Percentiles rank a stretch among this genome's conserved stretches.
Evolutionary conservation across 2,888 invertebrate genomes (phyloP).

Genomic region (Ophion ventricosus): DNA sequence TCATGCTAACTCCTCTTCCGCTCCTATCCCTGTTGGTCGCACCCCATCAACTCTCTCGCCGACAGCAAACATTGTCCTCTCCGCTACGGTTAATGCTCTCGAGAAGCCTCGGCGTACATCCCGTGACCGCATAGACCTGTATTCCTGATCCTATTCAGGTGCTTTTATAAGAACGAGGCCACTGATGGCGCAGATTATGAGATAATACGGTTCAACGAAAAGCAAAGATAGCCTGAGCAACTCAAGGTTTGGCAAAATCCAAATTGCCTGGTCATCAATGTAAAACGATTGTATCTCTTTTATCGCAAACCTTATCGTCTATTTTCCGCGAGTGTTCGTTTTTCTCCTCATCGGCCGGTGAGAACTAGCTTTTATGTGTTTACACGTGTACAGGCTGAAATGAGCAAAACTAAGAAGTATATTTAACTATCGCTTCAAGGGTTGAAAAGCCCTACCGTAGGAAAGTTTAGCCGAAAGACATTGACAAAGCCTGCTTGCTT

Average conservation of each 20-base stretch:
- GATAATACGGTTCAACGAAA: conserved; percentile 30
- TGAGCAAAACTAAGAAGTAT: conserved; percentile 29
- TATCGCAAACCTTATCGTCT: not conserved
- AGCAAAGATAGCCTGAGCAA: not conserved
- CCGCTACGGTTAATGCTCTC: conserved; percentile 42
- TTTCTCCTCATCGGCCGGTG: not conserved
- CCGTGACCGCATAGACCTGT: conserved; percentile 28
- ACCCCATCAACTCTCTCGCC: conserved; percentile 32
- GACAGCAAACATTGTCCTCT: conserved; percentile 62
- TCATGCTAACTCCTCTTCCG: conserved; percentile 17
- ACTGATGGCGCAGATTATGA: conserved; percentile 39
- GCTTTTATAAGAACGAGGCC: conserved; percentile 47
- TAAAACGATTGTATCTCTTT: too few species aligned
- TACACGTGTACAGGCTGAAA: conserved; percentile 38
- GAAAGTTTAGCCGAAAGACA: conserved; percentile 51
- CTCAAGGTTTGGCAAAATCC: not conserved
- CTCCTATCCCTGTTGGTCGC: not conserved
- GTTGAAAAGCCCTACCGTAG: conserved; percentile 19
- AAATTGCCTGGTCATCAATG: not conserved
- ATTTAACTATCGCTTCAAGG: not conserved
- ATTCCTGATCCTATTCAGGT: conserved; percentile 46
- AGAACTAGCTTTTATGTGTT: conserved; percentile 1
- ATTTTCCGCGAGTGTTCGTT: not conserved
- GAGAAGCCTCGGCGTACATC: conserved; percentile 27
- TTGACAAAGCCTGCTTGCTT: conserved; percentile 48